Evolutionary conservation across 1,140 invertebrate species (phyloP), one percentile per base, ranked within the genome.

Genomic region (Leptonema lineaticorne): DNA sequence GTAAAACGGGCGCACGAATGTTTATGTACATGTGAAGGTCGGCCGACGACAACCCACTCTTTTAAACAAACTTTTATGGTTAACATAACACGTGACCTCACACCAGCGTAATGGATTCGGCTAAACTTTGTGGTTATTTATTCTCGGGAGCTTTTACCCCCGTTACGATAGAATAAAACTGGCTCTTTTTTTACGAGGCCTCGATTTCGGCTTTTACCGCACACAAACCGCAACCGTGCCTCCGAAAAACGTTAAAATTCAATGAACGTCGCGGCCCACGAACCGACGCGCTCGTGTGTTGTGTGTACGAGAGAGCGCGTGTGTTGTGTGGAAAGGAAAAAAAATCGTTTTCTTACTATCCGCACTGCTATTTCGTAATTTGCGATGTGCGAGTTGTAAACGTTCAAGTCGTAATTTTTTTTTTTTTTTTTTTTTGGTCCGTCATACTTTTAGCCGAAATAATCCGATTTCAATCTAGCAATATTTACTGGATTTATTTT

Each of bases 21-120:
- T 22, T 6, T 20, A 11, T 4, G 18, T 18, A 6, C 8, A 24
- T 18, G 18, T 22, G 8, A 11, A 26, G 50, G 50, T 53, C 50
- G 9, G 8, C 20, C 20, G 22, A 41, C 22, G 50, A 4, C 18
- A 24, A 20, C 46, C 50, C 30, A 59, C 57, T 59, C 57, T 59
- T 59, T 33, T 59, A 59, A 59, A 59, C 28, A 59, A 59, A 59
- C 57, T 59, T 59, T 59, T 59, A 59, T 59, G 30, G 57, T 59
- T 59, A 33, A 59, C 57, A 59, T 37, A 33, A 33, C 57, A 59
- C 57, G 57, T 59, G 57, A 59, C 57, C 57, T 59, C 57, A 59
- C 57, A 27, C 57, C 24, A 20, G 50, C 6, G 57, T 59, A 59
- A 59, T 59, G 57, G 57, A 59, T 59, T 59, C 57, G 28, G 30